Evolutionary conservation across 2,797 vertebrate genomes (phyloP).

Genomic region (Cynopterus sphinx): DNA sequence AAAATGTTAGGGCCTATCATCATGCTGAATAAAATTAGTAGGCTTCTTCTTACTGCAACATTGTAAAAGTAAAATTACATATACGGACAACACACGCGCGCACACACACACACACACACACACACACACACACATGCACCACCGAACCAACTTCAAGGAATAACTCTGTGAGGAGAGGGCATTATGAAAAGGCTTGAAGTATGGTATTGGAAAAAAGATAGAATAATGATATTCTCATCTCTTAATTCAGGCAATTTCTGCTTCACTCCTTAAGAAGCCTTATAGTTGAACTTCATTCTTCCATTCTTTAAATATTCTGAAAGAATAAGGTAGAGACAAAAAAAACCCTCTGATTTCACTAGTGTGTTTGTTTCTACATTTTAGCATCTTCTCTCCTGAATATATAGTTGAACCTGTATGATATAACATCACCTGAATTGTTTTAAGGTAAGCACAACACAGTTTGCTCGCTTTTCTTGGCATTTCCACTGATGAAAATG

Average conservation of each 20-base stretch:
- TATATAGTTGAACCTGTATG: constrained; percentile 14
- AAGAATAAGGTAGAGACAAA: background rate
- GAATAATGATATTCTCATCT: background rate
- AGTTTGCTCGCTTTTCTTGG: background rate
- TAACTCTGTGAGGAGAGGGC: background rate
- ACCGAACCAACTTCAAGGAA: constrained; percentile 34
- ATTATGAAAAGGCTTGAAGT: background rate
- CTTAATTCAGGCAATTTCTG: background rate
- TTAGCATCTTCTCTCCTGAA: constrained; percentile 48
- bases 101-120: constrained; percentile 56
- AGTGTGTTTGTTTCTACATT: background rate
- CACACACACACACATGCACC: constrained; percentile 45
- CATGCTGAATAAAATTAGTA: constrained; percentile 79
- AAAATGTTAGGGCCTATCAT: constrained; percentile 82
- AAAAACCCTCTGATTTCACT: background rate
- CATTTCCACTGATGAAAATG: background rate
- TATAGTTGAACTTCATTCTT: background rate
- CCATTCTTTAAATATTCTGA: background rate
- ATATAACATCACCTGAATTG: background rate
- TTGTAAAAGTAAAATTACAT: constrained; percentile 76
- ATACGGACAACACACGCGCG: constrained; percentile 60
- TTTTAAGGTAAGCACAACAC: background rate
- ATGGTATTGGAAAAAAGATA: background rate
- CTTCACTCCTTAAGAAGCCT: background rate
- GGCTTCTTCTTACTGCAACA: constrained; percentile 74